Percentiles rank a stretch among this genome's conserved stretches.
Evolutionary conservation across 2,113 vertebrate species (phyloP).

Genomic region (Tenebrosternarchus preto): DNA sequence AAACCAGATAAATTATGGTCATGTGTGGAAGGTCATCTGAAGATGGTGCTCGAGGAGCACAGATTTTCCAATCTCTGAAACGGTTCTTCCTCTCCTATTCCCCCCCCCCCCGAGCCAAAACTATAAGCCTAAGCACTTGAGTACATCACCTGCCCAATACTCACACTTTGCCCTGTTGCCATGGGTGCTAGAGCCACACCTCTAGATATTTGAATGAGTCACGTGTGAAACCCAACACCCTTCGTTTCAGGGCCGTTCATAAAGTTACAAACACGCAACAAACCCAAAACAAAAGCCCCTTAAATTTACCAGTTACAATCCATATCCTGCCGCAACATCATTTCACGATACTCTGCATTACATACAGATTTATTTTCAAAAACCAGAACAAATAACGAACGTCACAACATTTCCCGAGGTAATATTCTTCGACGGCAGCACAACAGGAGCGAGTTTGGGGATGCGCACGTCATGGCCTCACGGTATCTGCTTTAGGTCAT

Average conservation of each 20-base stretch:
- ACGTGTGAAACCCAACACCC: conserved; percentile 39
- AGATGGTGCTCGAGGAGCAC: background rate
- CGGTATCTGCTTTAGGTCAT: background rate
- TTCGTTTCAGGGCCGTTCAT: conserved; percentile 26
- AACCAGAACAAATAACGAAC: background rate
- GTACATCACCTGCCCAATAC: conserved; percentile 42
- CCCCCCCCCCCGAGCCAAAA: conserved; percentile 49
- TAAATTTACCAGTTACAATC: background rate
- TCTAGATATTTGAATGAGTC: conserved; percentile 70
- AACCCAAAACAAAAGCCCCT: background rate
- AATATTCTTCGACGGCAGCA: background rate
- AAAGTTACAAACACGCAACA: too few species aligned
- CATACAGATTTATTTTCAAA: background rate
- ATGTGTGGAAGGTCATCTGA: background rate
- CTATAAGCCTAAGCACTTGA: conserved; percentile 63
- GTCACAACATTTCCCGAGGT: background rate
- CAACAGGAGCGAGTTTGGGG: background rate
- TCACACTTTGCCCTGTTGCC: conserved; percentile 66
- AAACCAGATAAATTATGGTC: background rate
- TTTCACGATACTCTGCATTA: too few species aligned
- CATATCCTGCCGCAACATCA: too few species aligned
- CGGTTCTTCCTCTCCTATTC: conserved; percentile 11
- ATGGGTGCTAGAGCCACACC: conserved; percentile 66
- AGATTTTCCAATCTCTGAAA: background rate
- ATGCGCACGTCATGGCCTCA: background rate